A percentile compares a stretch with the other conserved stretches of the same genome.
Evolutionary conservation across 2,113 vertebrate genomes (phyloP).

Genomic region (Oncorhynchus masou): DNA sequence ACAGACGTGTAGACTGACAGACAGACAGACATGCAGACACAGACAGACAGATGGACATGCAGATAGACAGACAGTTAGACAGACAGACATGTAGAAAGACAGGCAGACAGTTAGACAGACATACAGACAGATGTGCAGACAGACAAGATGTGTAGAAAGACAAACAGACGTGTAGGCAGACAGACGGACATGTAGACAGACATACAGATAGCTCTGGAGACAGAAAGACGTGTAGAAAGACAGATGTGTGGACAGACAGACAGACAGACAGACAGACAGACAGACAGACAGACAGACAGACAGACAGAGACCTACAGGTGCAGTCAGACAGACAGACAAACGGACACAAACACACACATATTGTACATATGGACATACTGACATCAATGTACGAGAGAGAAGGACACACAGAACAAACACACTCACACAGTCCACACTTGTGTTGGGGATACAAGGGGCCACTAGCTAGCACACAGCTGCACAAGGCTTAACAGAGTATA

Average conservation of each 20-base stretch:
- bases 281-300: slow-evolving; percentile 24
- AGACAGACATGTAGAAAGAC: slow-evolving; percentile 25
- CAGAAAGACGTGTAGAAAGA: too few species aligned
- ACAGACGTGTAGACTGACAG: background rate
- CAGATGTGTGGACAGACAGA: background rate
- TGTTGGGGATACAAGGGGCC: slow-evolving; percentile 61
- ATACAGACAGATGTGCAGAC: slow-evolving; percentile 23
- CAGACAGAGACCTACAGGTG: slow-evolving; percentile 14
- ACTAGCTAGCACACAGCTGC: slow-evolving; percentile 56
- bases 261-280: background rate
- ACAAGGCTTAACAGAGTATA: slow-evolving; percentile 59
- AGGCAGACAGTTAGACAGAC: slow-evolving; percentile 20
- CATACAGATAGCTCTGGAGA: background rate
- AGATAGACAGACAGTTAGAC: slow-evolving; percentile 24
- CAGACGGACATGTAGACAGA: slow-evolving; percentile 1
- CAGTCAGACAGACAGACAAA: background rate
- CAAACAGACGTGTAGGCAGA: background rate
- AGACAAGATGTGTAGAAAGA: background rate
- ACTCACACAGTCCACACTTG: slow-evolving; percentile 13
- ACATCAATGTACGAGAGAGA: too few species aligned
- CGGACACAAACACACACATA: slow-evolving; percentile 16
- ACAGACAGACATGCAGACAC: background rate
- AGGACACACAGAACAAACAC: slow-evolving; percentile 31
- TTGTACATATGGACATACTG: background rate
- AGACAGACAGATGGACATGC: background rate